Conservation (phyloP, 2,797 vertebrate species). For the Melanotaenia pygmaea region DNA sequence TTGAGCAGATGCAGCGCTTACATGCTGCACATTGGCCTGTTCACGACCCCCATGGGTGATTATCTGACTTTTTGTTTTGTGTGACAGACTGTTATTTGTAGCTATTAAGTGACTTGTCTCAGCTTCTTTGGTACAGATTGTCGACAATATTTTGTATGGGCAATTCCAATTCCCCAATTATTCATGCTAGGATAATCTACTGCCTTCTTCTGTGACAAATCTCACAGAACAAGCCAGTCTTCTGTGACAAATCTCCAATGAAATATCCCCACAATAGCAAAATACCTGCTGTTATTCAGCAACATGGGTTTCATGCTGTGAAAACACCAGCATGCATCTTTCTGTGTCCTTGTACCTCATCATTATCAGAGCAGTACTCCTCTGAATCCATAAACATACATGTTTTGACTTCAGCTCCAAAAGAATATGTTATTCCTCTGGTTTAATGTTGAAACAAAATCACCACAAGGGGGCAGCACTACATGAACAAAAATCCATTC, state of each 20-base stretch:
- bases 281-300: neutral
- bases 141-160: neutral
- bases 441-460: too few relatives aligned
- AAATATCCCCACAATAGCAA: neutral
- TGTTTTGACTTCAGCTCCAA: neutral
- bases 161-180: neutral
- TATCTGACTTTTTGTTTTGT: constrained; percentile 1
- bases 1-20: neutral
- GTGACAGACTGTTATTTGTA: neutral
- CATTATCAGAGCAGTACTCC: neutral
- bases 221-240: neutral
- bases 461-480: too few relatives aligned
- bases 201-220: neutral
- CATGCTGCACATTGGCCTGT: neutral
- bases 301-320: neutral
- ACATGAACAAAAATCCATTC: too few relatives aligned
- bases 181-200: neutral
- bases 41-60: neutral
- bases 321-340: neutral
- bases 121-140: neutral
- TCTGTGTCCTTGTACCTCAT: neutral
- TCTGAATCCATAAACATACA: neutral
- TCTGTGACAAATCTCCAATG: neutral
- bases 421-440: too few relatives aligned
- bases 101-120: neutral